Conservation (phyloP, 30 jellyfish, hydroid and myxozoan species). For the Hydractinia echinata region DNA sequence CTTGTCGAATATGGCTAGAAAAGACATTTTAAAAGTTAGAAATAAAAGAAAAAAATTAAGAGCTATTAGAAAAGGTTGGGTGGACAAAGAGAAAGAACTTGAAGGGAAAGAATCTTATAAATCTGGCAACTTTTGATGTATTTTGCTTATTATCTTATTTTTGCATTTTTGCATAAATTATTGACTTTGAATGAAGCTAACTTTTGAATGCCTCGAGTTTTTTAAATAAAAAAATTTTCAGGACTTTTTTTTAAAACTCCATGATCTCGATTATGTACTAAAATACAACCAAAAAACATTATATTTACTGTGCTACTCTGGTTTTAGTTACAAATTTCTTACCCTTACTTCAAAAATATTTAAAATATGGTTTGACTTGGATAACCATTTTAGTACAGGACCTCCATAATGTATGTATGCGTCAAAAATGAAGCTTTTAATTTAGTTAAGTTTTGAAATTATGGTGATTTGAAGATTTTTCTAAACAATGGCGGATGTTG, state of each 20-base stretch:
- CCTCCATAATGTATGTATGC: not conserved
- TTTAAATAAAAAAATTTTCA: not conserved
- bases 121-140: not conserved
- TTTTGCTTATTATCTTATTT: not conserved
- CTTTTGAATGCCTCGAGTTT: not conserved
- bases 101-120: conserved; percentile 1
- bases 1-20: conserved; percentile 15
- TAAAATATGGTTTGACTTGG: not conserved
- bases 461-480: not conserved
- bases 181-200: not conserved
- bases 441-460: not conserved
- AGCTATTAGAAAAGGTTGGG: conserved; percentile 25
- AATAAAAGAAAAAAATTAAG: conserved; percentile 7
- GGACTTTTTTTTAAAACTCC: not conserved
- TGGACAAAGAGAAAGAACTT: not conserved
- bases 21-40: not conserved
- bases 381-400: not conserved
- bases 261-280: not conserved
- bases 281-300: not conserved
- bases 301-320: not conserved
- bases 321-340: not conserved
- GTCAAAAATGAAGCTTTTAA: not conserved
- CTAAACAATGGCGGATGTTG: not conserved
- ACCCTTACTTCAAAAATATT: not conserved
- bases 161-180: not conserved